A percentile compares a stretch with the other conserved stretches of the same genome.
These are phyloP conservation scores for Eptatretus burgeri DNA, from an alignment of 2,113 vertebrate species.

Conservation along the genomic window DNA sequence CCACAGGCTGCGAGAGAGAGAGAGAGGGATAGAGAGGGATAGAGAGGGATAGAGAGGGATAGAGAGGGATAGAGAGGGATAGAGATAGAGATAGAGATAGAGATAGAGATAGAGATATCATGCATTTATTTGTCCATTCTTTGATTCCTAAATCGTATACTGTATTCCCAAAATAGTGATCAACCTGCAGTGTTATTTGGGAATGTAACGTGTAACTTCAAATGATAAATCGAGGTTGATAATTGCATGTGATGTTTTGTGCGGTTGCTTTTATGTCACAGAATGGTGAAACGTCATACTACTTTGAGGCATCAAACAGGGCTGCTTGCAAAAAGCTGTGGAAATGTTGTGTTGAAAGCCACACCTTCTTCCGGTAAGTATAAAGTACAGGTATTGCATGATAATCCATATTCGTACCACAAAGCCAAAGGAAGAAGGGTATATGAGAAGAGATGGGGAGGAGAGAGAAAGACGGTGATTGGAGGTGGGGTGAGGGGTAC, in stretches of 20 bases:
- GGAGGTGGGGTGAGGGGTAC: neutral
- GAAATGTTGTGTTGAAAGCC: slow-evolving; percentile 59
- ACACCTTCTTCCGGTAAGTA: slow-evolving; percentile 51
- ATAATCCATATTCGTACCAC: neutral
- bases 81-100: neutral
- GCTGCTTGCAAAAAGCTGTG: slow-evolving; percentile 46
- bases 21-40: too few species aligned
- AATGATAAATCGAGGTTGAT: neutral
- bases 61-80: too few species aligned
- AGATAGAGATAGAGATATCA: neutral
- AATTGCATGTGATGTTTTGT: neutral
- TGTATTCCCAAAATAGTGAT: neutral
- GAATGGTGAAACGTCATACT: slow-evolving; percentile 58
- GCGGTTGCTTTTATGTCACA: slow-evolving; percentile 14
- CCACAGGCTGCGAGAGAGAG: too few species aligned
- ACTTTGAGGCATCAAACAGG: slow-evolving; percentile 41
- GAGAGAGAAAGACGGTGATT: neutral
- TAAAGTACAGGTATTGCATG: neutral
- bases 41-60: too few species aligned
- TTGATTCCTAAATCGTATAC: neutral
- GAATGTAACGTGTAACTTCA: neutral
- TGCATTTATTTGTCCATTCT: neutral
- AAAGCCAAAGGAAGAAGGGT: neutral
- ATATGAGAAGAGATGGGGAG: neutral
- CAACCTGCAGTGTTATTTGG: neutral